Evolutionary conservation across 2,888 invertebrate species (phyloP), one percentile per base, ranked within the genome.

Genomic region (Incurvaria masculella): DNA sequence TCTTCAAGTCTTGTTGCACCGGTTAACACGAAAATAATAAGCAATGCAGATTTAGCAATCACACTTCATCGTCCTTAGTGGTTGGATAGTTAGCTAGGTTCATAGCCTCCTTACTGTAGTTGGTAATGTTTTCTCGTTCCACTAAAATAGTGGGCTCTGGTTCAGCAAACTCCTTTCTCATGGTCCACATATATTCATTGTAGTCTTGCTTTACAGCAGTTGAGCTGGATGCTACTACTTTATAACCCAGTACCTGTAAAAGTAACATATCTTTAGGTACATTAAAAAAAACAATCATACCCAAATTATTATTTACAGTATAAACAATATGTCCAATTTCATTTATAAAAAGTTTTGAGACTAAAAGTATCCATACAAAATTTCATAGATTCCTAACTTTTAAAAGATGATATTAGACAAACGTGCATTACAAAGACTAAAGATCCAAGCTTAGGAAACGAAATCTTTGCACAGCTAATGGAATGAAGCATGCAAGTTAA

Each of bases 121-220:
- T 84, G 21, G 79, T 82, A 42, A 83, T 74, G 61, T 83, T 83
- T 56, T 83, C 84, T 60, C 81, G 80, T 52, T 84, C 83, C 51
- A 83, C 80, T 59, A 79, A 70, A 48, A 83, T 75, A 40, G 79
- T 80, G 20, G 91, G 91, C 67, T 93, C 92, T 48, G 91, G 91
- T 61, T 89, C 89, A 40, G 85, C 80, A 67, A 92, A 92, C 59
- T 92, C 91, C 68, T 90, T 91, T 79, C 91, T 86, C 89, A 93
- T 90, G 71, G 93, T 94, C 93, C 93, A 93, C 89, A 92, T 91
- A 61, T 92, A 92, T 66, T 93, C 92, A 80, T 91, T 91, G 65
- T 91, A 90, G 65, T 91, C 91, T 70, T 91, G 91, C 68, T 91
- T 91, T 20, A 91, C 89, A 52, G 89, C 87, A 46, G 91, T 90